Evolutionary conservation across 2,888 invertebrate genomes (phyloP).

Genomic region (Epinotia bilunana): DNA sequence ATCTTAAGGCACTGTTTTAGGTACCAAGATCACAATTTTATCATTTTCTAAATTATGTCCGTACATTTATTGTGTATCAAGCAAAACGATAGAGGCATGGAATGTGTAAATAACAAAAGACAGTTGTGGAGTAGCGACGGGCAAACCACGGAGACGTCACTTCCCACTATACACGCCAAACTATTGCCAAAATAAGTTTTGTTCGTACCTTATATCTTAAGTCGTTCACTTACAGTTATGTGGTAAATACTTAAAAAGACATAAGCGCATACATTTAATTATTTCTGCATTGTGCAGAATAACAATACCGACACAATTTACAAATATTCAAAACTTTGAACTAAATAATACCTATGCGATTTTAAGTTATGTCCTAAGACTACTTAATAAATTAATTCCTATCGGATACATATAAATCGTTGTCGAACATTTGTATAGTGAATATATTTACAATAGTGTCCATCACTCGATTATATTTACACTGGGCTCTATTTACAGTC

Average conservation of each 20-base stretch:
- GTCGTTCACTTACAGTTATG: constrained; percentile 41
- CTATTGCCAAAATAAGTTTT: constrained; percentile 21
- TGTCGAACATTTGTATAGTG: constrained; percentile 65
- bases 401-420: constrained; percentile 61
- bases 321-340: constrained; percentile 74
- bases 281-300: constrained; percentile 85
- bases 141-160: not conserved
- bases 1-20: constrained; percentile 82
- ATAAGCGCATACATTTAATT: constrained; percentile 84
- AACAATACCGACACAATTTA: constrained; percentile 85
- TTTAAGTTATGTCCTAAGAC: constrained; percentile 67
- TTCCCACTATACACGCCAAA: constrained; percentile 8
- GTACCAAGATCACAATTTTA: constrained; percentile 82
- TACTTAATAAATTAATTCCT: constrained; percentile 81
- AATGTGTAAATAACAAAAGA: constrained; percentile 73
- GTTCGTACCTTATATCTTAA: constrained; percentile 34
- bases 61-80: constrained; percentile 58
- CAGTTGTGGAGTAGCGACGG: constrained; percentile 3
- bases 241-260: constrained; percentile 73
- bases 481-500: constrained; percentile 72
- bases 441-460: constrained; percentile 67
- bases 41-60: constrained; percentile 58
- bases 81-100: constrained; percentile 72
- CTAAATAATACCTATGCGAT: constrained; percentile 70
- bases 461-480: constrained; percentile 70